Evolutionary conservation across 2,113 vertebrate species (phyloP).

Genomic region (Amazona guildingii): DNA sequence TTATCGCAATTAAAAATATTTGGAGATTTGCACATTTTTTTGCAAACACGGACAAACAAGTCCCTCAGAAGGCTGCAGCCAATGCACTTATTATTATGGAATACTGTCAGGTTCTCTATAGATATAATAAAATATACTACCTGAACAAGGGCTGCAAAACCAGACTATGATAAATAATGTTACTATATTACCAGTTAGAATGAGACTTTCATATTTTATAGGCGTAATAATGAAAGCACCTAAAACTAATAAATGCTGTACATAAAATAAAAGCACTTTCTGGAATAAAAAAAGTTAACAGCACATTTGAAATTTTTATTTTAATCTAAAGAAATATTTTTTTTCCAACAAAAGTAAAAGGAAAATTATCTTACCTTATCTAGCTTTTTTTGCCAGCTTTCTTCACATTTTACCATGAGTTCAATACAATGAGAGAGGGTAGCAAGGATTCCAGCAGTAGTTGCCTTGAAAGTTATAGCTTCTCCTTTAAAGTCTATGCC

Average conservation of each 20-base stretch:
- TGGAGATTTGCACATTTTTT: background rate
- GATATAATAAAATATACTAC: background rate
- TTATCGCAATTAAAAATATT: background rate
- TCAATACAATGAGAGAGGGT: conserved; percentile 98
- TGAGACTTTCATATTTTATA: background rate
- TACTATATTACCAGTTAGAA: background rate
- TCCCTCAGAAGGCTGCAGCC: background rate
- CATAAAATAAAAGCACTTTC: background rate
- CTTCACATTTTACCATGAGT: conserved; percentile 92
- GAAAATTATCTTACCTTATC: conserved; percentile 85
- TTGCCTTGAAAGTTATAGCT: conserved; percentile 99
- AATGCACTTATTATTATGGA: background rate
- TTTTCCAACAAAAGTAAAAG: background rate
- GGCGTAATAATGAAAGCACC: background rate
- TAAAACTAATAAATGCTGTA: background rate
- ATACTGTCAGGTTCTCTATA: background rate
- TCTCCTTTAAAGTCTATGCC: conserved; percentile 99
- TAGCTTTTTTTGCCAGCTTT: conserved; percentile 95
- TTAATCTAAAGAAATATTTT: background rate
- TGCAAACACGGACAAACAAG: background rate
- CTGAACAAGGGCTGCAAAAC: background rate
- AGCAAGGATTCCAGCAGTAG: conserved; percentile 95
- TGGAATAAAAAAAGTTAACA: background rate
- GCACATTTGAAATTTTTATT: background rate
- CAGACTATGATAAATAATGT: background rate